Percentiles rank a stretch among this genome's conserved stretches.
phyloP scores from a whole-genome alignment of 2,888 invertebrate species.

The Apocheima hispidaria region DNA sequence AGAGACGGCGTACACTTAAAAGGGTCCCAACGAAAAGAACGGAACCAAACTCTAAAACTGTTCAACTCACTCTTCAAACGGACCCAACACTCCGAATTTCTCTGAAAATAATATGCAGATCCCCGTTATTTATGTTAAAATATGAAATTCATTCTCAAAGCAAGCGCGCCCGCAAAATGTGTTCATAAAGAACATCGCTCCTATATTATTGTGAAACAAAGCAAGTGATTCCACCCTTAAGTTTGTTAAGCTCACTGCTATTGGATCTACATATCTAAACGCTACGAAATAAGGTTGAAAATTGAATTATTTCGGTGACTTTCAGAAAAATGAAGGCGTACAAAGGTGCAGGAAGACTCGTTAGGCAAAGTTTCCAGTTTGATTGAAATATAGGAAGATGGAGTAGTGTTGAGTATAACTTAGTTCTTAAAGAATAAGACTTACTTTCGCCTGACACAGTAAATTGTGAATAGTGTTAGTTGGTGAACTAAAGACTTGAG shows the following conservation, averaged over 20 bases:
- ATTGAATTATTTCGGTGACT: conserved; percentile 10
- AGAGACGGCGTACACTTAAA: too few species aligned
- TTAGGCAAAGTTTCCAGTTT: conserved; percentile 30
- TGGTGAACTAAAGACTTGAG: too few species aligned
- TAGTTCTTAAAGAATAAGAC: conserved; percentile 1
- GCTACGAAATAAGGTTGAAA: conserved; percentile 6
- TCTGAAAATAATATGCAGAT: conserved; percentile 33
- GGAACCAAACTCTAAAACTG: neutral
- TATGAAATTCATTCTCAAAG: conserved; percentile 34
- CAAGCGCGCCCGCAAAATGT: conserved; percentile 32
- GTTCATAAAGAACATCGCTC: conserved; percentile 31
- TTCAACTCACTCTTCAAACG: conserved; percentile 15
- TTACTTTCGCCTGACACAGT: neutral
- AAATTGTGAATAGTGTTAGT: too few species aligned
- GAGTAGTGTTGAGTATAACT: neutral
- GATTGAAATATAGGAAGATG: conserved; percentile 4
- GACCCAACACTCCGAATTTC: neutral
- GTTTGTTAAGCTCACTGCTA: conserved; percentile 15
- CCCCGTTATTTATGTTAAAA: conserved; percentile 36
- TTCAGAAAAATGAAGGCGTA: conserved; percentile 11
- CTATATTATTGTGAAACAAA: conserved; percentile 36
- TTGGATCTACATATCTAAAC: neutral
- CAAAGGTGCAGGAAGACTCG: conserved; percentile 28
- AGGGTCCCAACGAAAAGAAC: neutral
- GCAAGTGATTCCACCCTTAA: conserved; percentile 32